Percentiles rank a stretch among this genome's conserved stretches.
Conservation (phyloP, 1,140 invertebrate species). For the Zaprionus kolodkinae region DNA sequence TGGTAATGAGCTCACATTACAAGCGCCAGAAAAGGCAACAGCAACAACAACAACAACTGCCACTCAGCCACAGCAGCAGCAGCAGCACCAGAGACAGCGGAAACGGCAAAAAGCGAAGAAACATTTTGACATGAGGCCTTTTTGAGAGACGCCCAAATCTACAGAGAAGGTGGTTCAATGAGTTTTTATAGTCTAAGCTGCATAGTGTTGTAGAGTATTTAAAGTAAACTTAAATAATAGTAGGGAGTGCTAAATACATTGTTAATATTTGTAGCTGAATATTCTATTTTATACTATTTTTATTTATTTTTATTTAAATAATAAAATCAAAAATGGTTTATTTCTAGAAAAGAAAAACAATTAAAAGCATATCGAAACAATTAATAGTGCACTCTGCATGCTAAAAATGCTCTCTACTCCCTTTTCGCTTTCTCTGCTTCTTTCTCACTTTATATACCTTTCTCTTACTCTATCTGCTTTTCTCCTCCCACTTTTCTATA, state of each 20-base stretch:
- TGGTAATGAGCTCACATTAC: conserved; percentile 82
- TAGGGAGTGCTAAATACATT: too few relatives aligned
- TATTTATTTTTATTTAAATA: too few relatives aligned
- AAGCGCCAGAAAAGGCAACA: conserved; percentile 45
- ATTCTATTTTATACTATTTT: too few relatives aligned
- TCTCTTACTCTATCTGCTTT: too few relatives aligned
- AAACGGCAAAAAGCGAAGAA: conserved; percentile 44
- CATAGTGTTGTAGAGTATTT: neutral
- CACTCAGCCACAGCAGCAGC: conserved; percentile 12
- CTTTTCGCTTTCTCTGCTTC: too few relatives aligned
- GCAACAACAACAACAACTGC: conserved; percentile 13
- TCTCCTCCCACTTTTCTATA: neutral
- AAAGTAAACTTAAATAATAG: neutral
- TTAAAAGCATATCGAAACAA: too few relatives aligned
- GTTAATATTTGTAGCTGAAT: too few relatives aligned
- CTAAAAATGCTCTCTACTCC: too few relatives aligned
- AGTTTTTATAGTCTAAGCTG: neutral
- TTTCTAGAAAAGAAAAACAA: too few relatives aligned
- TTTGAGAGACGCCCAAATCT: conserved; percentile 48
- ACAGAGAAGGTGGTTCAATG: conserved; percentile 25
- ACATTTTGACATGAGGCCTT: conserved; percentile 68
- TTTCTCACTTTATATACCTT: too few relatives aligned
- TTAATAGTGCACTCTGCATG: too few relatives aligned
- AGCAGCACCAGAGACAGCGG: neutral
- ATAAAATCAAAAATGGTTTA: too few relatives aligned